A percentile compares a stretch with the other conserved stretches of the same genome.
These are phyloP conservation scores for Panonychus citri DNA, from an alignment of 1,140 invertebrate species.

Conservation along the genomic window DNA sequence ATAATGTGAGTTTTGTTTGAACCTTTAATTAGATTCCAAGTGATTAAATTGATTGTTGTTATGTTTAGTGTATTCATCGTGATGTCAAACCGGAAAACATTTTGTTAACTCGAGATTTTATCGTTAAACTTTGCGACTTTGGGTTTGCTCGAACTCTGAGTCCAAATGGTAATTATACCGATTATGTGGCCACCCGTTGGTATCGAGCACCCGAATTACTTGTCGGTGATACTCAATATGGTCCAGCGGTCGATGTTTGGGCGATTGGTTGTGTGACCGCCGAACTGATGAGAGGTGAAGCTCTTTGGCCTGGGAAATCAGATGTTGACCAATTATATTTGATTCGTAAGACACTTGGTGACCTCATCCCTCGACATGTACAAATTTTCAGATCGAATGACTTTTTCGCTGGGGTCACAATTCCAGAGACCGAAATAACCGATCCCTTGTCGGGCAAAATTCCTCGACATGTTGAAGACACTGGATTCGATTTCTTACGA, in stretches of 20 bases:
- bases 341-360: conserved; percentile 56
- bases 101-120: conserved; percentile 67
- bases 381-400: conserved; percentile 84
- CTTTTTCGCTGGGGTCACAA: conserved; percentile 61
- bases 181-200: conserved; percentile 97
- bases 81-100: conserved; percentile 99
- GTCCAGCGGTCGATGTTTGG: conserved; percentile 92
- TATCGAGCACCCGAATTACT: conserved; percentile 87
- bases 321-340: conserved; percentile 94
- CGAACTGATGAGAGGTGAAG: conserved; percentile 80
- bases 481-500: conserved; percentile 53
- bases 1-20: conserved; percentile 33
- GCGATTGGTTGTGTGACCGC: conserved; percentile 85
- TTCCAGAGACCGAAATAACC: conserved; percentile 50
- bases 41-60: not conserved
- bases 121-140: conserved; percentile 77
- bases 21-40: not conserved
- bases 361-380: conserved; percentile 76
- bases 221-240: conserved; percentile 91
- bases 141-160: conserved; percentile 93
- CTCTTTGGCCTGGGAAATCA: conserved; percentile 89
- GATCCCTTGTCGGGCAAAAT: conserved; percentile 57
- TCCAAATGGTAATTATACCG: conserved; percentile 87
- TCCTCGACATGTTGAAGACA: conserved; percentile 38
- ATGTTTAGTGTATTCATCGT: conserved; percentile 54